phyloP scores from a whole-genome alignment of 2,888 invertebrate genomes.

The Monochamus alternatus region DNA sequence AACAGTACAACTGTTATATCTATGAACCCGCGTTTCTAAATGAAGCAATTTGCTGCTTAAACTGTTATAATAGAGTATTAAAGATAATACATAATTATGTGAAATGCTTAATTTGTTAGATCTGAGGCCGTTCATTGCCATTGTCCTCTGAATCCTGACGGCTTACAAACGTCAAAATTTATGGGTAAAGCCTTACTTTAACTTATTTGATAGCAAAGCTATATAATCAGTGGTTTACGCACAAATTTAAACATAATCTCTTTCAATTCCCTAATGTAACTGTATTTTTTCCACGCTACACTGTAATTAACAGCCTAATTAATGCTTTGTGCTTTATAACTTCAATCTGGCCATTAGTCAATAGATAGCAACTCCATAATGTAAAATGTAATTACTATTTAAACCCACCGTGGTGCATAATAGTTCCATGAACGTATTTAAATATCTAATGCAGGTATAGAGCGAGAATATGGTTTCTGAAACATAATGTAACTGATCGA shows the following conservation, averaged over 20 bases:
- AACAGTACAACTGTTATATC: too few species aligned
- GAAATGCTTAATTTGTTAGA: too few species aligned
- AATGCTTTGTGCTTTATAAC: constrained; percentile 44
- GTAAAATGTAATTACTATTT: constrained; percentile 31
- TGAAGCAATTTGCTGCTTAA: too few species aligned
- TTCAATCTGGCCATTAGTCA: constrained; percentile 44
- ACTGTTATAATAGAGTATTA: too few species aligned
- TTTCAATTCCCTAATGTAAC: constrained; percentile 46
- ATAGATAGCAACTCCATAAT: constrained; percentile 38
- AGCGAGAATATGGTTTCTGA: constrained; percentile 1
- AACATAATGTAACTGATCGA: neutral
- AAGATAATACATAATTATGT: too few species aligned
- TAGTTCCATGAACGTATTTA: constrained; percentile 23
- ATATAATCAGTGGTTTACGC: too few species aligned
- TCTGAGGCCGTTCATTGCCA: too few species aligned
- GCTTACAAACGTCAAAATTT: too few species aligned
- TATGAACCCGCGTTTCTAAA: too few species aligned
- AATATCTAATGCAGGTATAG: constrained; percentile 7
- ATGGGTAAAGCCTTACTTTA: too few species aligned
- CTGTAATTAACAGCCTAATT: constrained; percentile 45
- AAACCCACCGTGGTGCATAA: constrained; percentile 10
- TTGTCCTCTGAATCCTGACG: too few species aligned
- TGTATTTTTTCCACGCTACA: constrained; percentile 42
- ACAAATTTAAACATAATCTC: constrained; percentile 38
- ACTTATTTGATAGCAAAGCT: too few species aligned